These are phyloP conservation scores for Pterocles gutturalis DNA, from an alignment of 2,113 vertebrate species.

Conservation along the genomic window DNA sequence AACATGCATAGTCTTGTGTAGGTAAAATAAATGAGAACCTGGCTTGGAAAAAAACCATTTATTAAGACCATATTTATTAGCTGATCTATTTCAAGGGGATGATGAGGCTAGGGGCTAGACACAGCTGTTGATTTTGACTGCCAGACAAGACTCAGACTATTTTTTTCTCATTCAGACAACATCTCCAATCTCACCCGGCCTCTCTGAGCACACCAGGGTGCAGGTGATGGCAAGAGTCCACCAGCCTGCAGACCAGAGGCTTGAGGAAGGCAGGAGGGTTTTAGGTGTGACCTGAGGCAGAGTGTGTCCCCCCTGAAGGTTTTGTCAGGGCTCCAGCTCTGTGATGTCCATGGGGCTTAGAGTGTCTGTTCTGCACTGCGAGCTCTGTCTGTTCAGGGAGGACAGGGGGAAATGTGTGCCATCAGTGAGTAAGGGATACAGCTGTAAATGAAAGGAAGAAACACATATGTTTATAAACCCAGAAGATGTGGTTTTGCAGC, in stretches of 20 bases:
- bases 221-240: background rate
- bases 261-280: background rate
- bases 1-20: background rate
- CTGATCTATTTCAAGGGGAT: background rate
- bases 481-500: background rate
- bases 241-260: background rate
- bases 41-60: background rate
- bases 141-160: background rate
- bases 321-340: background rate
- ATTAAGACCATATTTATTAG: background rate
- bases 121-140: background rate
- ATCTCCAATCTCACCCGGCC: background rate
- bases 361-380: rapidly evolving
- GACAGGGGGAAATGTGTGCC: background rate
- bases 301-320: background rate
- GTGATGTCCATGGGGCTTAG: background rate
- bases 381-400: background rate
- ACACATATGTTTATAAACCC: rapidly evolving
- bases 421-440: background rate
- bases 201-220: background rate
- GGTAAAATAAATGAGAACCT: background rate
- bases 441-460: background rate
- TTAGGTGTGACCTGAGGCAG: background rate
- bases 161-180: background rate
- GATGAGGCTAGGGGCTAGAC: background rate